These are phyloP conservation scores for Serilophus lunatus DNA, from an alignment of 2,113 vertebrate genomes.

Conservation along the genomic window DNA sequence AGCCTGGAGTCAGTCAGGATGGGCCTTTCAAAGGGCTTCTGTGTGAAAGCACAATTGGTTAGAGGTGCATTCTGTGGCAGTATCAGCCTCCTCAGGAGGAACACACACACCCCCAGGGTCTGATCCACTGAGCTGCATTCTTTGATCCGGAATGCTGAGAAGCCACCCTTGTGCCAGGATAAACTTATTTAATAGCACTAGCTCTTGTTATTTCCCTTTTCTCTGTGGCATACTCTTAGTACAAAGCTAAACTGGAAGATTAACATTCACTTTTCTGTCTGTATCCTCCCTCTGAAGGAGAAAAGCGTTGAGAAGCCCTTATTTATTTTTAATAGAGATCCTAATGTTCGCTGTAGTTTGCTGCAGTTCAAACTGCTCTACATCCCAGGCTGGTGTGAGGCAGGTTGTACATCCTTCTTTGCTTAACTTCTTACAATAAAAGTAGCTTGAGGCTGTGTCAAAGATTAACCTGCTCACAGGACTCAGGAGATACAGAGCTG, in stretches of 20 bases:
- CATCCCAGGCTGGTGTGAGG: not conserved
- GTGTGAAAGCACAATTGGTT: not conserved
- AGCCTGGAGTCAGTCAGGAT: rapidly evolving
- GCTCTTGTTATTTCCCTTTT: not conserved
- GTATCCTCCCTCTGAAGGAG: not conserved
- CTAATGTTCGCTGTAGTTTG: not conserved
- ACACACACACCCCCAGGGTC: not conserved
- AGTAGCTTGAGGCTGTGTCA: constrained; percentile 60
- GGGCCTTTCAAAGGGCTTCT: not conserved
- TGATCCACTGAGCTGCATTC: not conserved
- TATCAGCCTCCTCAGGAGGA: not conserved
- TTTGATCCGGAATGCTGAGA: not conserved
- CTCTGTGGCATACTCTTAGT: not conserved
- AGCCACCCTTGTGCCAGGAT: not conserved
- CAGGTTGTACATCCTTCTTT: constrained; percentile 13
- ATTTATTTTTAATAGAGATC: constrained; percentile 62
- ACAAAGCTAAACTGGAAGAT: constrained; percentile 27
- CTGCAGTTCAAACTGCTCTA: not conserved
- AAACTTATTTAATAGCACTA: not conserved
- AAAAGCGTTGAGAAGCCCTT: not conserved
- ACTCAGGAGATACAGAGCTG: not conserved
- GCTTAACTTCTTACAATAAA: constrained; percentile 24
- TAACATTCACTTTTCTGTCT: constrained; percentile 48
- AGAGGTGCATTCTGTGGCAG: not conserved
- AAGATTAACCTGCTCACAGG: constrained; percentile 13